phyloP scores from a whole-genome alignment of 2,888 invertebrate species.

The Lasioglossum leucozonium region DNA sequence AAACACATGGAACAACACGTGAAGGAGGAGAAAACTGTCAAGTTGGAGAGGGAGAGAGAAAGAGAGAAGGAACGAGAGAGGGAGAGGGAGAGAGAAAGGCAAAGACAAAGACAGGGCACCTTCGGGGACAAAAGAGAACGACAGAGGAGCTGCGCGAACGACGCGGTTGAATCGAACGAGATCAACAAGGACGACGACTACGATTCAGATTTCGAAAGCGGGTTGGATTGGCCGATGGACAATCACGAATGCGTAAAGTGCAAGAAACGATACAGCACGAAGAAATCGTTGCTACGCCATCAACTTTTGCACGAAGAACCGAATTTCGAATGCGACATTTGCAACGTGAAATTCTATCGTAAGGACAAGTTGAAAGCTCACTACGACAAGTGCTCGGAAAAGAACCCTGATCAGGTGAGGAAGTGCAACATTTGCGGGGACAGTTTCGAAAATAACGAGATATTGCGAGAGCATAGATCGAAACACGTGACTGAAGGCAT shows the following conservation, averaged over 20 bases:
- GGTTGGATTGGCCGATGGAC: constrained; percentile 82
- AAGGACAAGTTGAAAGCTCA: constrained; percentile 83
- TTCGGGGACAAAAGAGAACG: constrained; percentile 55
- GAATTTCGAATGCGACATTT: constrained; percentile 83
- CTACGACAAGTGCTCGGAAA: constrained; percentile 83
- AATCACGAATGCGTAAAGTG: constrained; percentile 82
- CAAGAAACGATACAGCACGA: constrained; percentile 82
- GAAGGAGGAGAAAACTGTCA: constrained; percentile 74
- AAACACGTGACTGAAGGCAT: constrained; percentile 83
- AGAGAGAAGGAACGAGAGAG: constrained; percentile 49
- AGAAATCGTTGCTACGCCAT: constrained; percentile 82
- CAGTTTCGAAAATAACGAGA: constrained; percentile 82
- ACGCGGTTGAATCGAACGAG: constrained; percentile 39
- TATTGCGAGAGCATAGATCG: constrained; percentile 79
- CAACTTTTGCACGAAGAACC: constrained; percentile 83
- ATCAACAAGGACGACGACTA: constrained; percentile 76
- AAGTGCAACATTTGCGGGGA: constrained; percentile 83
- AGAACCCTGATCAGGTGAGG: constrained; percentile 83
- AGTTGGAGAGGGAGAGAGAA: constrained; percentile 47
- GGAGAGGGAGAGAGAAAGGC: constrained; percentile 20
- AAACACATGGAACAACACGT: constrained; percentile 81
- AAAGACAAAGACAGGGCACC: constrained; percentile 32
- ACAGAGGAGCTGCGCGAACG: constrained; percentile 32
- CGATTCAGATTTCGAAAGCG: constrained; percentile 81
- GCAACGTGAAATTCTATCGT: constrained; percentile 82